These are phyloP conservation scores for Eleutherodactylus coqui DNA, from an alignment of 2,797 vertebrate species.

Conservation along the genomic window DNA sequence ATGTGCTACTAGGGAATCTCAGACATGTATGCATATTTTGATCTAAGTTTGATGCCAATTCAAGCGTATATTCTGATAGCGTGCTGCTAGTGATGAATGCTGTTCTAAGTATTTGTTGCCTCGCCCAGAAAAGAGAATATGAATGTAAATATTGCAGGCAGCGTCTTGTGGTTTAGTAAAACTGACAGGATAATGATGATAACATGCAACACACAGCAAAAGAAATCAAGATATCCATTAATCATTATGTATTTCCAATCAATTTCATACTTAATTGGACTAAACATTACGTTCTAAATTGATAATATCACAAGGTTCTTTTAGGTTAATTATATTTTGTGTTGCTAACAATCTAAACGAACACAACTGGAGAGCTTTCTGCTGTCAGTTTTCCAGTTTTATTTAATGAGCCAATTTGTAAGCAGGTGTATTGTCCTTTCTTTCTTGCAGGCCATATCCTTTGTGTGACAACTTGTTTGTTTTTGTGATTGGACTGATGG, in stretches of 20 bases:
- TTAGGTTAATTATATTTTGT: conserved; percentile 33
- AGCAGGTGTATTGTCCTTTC: too few species aligned
- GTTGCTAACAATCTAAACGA: not conserved
- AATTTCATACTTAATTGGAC: conserved; percentile 31
- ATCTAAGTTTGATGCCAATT: conserved; percentile 45
- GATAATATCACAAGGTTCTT: conserved; percentile 1
- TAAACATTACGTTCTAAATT: conserved; percentile 14
- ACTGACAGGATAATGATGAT: conserved; percentile 39
- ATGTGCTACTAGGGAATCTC: conserved; percentile 31
- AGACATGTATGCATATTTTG: conserved; percentile 4
- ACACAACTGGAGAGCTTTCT: not conserved
- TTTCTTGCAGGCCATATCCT: too few species aligned
- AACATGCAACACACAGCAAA: conserved; percentile 25
- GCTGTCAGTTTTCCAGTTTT: not conserved
- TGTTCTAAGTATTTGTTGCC: conserved; percentile 48
- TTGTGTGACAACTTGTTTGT: too few species aligned
- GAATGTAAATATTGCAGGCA: conserved; percentile 36
- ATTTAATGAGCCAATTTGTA: too few species aligned
- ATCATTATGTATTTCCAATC: conserved; percentile 44
- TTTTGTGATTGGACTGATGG: too few species aligned
- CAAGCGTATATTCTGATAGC: conserved; percentile 28
- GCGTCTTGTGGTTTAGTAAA: conserved; percentile 40
- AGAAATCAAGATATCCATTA: conserved; percentile 26
- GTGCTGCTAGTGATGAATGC: conserved; percentile 32
- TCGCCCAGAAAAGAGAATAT: conserved; percentile 40